These are phyloP conservation scores for Neostethus bicornis DNA, from an alignment of 2,797 vertebrate genomes.

Conservation along the genomic window DNA sequence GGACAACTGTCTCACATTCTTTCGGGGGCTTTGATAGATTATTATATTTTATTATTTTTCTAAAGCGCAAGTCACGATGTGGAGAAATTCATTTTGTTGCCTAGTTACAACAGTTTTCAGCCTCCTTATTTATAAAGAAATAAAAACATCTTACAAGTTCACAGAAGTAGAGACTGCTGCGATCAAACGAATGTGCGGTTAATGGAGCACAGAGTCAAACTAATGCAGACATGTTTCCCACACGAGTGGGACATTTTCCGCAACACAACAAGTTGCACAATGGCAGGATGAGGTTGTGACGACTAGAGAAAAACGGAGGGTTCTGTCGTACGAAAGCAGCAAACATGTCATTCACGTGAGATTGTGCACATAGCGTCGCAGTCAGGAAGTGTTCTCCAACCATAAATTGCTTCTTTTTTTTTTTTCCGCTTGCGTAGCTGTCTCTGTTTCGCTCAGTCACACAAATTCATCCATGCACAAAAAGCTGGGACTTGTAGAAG, in stretches of 20 bases:
- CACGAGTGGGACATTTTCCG: neutral
- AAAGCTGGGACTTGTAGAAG: constrained; percentile 35
- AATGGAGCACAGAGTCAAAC: neutral
- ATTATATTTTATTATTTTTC: no score
- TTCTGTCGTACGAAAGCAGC: neutral
- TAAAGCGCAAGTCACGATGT: constrained; percentile 22
- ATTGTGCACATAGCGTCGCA: neutral
- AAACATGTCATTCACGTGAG: neutral
- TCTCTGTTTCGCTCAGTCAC: constrained; percentile 1
- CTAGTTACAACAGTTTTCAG: constrained; percentile 46
- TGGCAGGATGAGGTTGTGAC: no score
- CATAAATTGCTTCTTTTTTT: constrained; percentile 8
- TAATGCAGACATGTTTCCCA: neutral
- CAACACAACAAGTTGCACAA: neutral
- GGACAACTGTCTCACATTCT: constrained; percentile 25
- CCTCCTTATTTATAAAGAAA: constrained; percentile 12
- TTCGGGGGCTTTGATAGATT: constrained; percentile 32
- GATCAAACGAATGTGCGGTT: constrained; percentile 7
- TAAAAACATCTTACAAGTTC: constrained; percentile 6
- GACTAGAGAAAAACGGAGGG: neutral
- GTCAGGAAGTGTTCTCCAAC: neutral
- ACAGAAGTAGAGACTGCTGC: neutral
- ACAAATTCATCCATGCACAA: constrained; percentile 1
- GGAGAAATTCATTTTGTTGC: constrained; percentile 56
- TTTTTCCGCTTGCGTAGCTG: constrained; percentile 6